These are phyloP conservation scores for Masnerella sp. DNA, from an alignment of 2,888 invertebrate genomes.

Conservation along the genomic window DNA sequence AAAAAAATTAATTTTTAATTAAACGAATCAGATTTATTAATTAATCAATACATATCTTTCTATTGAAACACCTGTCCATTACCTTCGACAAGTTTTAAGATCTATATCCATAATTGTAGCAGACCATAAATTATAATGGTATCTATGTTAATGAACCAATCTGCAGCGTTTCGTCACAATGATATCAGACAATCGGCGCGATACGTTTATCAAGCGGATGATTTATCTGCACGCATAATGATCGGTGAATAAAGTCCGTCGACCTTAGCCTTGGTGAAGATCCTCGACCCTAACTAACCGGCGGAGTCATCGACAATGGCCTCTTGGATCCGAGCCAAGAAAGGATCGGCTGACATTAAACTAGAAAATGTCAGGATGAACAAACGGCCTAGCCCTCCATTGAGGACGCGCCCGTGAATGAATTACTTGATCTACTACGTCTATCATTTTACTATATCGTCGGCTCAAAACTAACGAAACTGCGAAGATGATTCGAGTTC, in stretches of 20 bases:
- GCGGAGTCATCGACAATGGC: slow-evolving; percentile 57
- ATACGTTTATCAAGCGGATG: slow-evolving; percentile 9
- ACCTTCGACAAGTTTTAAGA: no score
- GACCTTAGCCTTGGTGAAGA: slow-evolving; percentile 53
- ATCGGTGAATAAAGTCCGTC: slow-evolving; percentile 10
- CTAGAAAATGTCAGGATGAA: slow-evolving; percentile 68
- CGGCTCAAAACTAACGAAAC: no score
- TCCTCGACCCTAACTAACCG: slow-evolving; percentile 53
- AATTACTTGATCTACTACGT: slow-evolving; percentile 31
- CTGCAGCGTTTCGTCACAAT: slow-evolving; percentile 8
- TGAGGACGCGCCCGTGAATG: slow-evolving; percentile 66
- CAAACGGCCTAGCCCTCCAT: slow-evolving; percentile 67
- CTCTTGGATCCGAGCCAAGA: slow-evolving; percentile 43
- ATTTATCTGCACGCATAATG: slow-evolving; percentile 20
- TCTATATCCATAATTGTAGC: not conserved
- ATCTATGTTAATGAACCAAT: slow-evolving; percentile 21
- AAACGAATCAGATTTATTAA: no score
- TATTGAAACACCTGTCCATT: not conserved
- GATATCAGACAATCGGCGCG: not conserved
- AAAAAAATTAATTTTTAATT: no score
- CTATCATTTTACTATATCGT: not conserved
- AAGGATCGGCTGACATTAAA: slow-evolving; percentile 65
- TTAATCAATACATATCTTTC: no score
- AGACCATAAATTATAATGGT: not conserved
- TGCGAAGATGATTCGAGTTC: no score